These are phyloP conservation scores for Battus philenor DNA, from an alignment of 1,140 invertebrate genomes.

Conservation along the genomic window DNA sequence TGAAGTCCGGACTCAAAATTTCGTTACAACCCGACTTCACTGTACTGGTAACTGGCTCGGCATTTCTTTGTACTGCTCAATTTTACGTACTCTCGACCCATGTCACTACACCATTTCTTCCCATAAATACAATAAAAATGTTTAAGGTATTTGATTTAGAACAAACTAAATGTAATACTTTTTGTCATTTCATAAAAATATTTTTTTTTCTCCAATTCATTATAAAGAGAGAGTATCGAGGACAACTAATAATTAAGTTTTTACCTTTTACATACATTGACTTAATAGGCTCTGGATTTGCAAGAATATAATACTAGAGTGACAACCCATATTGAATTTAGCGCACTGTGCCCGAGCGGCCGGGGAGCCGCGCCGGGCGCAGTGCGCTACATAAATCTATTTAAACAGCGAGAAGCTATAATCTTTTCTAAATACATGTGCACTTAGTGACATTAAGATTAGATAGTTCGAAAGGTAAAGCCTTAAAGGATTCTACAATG, in stretches of 20 bases:
- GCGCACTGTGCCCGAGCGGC: neutral
- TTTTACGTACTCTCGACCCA: constrained; percentile 15
- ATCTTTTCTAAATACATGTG: constrained; percentile 65
- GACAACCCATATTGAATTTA: constrained; percentile 26
- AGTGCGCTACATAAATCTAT: constrained; percentile 15
- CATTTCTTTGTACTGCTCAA: constrained; percentile 60
- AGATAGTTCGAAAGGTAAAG: constrained; percentile 69
- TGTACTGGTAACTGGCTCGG: constrained; percentile 63
- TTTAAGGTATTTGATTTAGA: constrained; percentile 28
- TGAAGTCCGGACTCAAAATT: constrained; percentile 23
- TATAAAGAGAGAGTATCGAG: constrained; percentile 44
- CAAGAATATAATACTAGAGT: constrained; percentile 14
- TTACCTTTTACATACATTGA: no score
- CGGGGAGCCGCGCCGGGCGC: neutral
- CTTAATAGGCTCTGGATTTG: constrained; percentile 34
- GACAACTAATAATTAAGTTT: no score
- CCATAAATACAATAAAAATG: constrained; percentile 24
- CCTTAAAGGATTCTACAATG: constrained; percentile 66
- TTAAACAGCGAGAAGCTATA: constrained; percentile 57
- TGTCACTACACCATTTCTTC: constrained; percentile 37
- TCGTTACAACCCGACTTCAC: constrained; percentile 19
- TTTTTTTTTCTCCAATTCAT: constrained; percentile 43
- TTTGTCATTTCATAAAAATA: constrained; percentile 73
- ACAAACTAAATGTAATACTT: constrained; percentile 65
- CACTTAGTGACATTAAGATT: constrained; percentile 69